Evolutionary conservation across 2,113 vertebrate species (phyloP).

Genomic region (Pseudopodoces humilis): DNA sequence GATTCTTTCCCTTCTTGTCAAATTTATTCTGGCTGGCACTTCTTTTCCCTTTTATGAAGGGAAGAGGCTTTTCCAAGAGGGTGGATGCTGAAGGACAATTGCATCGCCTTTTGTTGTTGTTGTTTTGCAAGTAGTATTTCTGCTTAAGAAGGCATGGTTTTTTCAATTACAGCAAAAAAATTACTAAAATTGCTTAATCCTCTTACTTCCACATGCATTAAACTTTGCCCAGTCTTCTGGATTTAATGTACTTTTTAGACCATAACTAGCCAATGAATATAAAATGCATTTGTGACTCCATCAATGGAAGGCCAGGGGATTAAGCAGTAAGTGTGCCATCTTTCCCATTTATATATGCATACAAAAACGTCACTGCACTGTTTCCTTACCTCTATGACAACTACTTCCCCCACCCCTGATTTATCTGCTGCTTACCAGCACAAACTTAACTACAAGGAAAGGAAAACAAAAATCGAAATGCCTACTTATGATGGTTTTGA

Average conservation of each 20-base stretch:
- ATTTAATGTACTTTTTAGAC: constrained; percentile 1
- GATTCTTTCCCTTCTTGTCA: not conserved
- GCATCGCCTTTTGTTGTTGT: not conserved
- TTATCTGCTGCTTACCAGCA: not conserved
- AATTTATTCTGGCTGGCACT: not conserved
- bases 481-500: not conserved
- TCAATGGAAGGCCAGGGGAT: not conserved
- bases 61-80: not conserved
- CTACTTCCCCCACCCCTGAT: not conserved
- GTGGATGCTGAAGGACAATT: not conserved
- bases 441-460: not conserved
- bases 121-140: not conserved
- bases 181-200: not conserved
- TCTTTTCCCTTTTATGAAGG: not conserved
- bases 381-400: not conserved
- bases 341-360: not conserved
- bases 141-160: not conserved
- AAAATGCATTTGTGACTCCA: not conserved
- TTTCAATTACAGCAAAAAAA: not conserved
- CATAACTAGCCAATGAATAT: not conserved
- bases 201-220: constrained; percentile 12
- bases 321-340: not conserved
- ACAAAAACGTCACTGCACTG: not conserved
- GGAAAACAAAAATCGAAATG: not conserved
- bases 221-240: not conserved